Base-by-base conservation (phyloP, 2,888 invertebrate genomes). In the Escarpia spicata region DNA sequence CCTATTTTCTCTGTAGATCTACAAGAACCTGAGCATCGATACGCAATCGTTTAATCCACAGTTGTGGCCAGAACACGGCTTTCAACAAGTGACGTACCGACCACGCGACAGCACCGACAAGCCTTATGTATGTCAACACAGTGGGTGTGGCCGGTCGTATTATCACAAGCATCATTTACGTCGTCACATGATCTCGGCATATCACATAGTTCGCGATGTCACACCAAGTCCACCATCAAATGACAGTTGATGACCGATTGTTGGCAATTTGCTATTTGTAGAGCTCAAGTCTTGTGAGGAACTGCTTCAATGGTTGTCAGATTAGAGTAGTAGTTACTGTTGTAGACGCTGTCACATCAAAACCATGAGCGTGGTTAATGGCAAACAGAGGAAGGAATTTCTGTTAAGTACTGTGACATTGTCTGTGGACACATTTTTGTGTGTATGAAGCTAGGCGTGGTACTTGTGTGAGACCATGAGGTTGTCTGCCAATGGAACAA, bases 71-170 rank as follows among this genome's bases (percentile, higher is more conserved):
- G 75, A 19, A 75, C 75, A 26, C 6, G 3, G 75, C 4, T 75
- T 75, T n/a, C 75, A 75, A 75, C 75, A 26, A 6, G n/a, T 15
- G 75, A 26, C n/a, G 75, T 91, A 91, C 9, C 91, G 91, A 19
- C 91, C 91, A 91, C 91, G 91, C 37, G 91, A 37, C 44, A 44
- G 19, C 44, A 37, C 43, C 15, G n/a, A 91, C 91, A 91, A 91
- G 26, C 91, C 91, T 19, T 26, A 31, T 26, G 19, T 44, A 43
- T 91, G 91, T 91, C 91, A 43, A 43, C 15, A 43, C 19, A 6
- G n/a, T 43, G 91, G 91, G 26, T 91, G 91, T 91, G 31, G 8
- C 37, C 43, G 44, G 91, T 43, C 43, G 15, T 91, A 91, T 44
- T 91, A 91, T 37, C 91, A 91, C 91, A 43, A 26, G 26, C 91